These are phyloP conservation scores for Tethea ocularis DNA, from an alignment of 2,888 invertebrate species.

Conservation along the genomic window DNA sequence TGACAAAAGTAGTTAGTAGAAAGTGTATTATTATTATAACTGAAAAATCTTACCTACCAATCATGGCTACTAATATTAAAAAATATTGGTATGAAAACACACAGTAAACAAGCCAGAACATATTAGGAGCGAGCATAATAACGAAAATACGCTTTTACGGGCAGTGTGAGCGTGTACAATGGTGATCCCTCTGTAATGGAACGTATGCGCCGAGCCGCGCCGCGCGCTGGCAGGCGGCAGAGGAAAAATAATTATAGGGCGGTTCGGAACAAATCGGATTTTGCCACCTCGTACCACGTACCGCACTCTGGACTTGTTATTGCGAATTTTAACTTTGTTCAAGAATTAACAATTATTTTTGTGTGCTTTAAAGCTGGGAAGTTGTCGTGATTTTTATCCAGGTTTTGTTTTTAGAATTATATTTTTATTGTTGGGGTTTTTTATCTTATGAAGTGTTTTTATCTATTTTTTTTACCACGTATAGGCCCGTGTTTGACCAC, in stretches of 20 bases:
- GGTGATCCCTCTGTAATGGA: conserved; percentile 69
- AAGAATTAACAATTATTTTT: conserved; percentile 13
- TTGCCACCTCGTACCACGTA: conserved; percentile 21
- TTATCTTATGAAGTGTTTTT: too few relatives aligned
- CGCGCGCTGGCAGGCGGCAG: conserved; percentile 38
- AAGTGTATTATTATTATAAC: too few relatives aligned
- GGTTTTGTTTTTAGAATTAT: neutral
- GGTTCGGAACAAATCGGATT: conserved; percentile 52
- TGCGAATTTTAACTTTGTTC: conserved; percentile 23
- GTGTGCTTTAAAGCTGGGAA: neutral
- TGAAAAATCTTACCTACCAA: too few relatives aligned
- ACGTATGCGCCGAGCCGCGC: conserved; percentile 45
- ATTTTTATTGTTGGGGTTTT: too few relatives aligned
- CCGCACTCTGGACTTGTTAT: conserved; percentile 13
- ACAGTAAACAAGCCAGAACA: conserved; percentile 57
- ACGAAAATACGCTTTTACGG: conserved; percentile 65
- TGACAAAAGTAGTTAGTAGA: too few relatives aligned
- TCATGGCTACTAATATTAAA: too few relatives aligned
- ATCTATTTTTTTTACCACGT: too few relatives aligned
- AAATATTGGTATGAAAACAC: conserved; percentile 52
- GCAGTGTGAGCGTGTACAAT: conserved; percentile 45
- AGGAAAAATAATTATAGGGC: conserved; percentile 60
- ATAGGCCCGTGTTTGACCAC: too few relatives aligned
- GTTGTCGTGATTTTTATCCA: neutral
- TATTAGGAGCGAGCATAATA: conserved; percentile 57